phyloP scores from a whole-genome alignment of 2,888 invertebrate species.

The Conus canariensis region DNA sequence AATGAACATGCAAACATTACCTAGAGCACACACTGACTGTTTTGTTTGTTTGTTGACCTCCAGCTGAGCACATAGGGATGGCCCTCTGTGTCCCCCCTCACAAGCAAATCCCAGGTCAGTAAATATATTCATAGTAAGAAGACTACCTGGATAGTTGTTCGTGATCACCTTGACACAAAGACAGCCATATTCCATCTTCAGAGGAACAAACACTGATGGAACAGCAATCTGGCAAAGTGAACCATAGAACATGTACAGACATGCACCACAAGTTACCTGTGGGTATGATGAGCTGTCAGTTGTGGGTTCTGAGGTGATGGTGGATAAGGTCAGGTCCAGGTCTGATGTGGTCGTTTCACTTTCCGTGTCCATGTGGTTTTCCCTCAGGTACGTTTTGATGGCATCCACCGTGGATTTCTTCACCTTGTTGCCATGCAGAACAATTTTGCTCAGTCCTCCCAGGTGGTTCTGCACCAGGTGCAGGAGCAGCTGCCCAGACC shows the following conservation, averaged over 20 bases:
- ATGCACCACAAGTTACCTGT: not conserved
- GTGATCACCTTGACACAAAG: too few species aligned
- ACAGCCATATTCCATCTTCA: too few species aligned
- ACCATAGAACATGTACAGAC: not conserved
- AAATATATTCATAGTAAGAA: too few species aligned
- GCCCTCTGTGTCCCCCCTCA: too few species aligned
- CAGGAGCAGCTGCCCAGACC: constrained; percentile 64
- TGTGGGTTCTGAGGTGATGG: constrained; percentile 40
- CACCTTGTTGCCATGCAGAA: constrained; percentile 68
- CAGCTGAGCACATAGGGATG: too few species aligned
- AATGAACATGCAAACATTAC: too few species aligned
- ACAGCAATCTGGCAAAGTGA: too few species aligned
- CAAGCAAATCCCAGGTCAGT: too few species aligned
- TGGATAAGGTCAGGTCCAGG: constrained; percentile 44
- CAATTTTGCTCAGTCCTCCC: constrained; percentile 60
- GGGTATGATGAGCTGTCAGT: constrained; percentile 9
- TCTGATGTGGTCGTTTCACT: constrained; percentile 46
- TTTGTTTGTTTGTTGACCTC: too few species aligned
- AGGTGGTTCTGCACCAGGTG: constrained; percentile 69
- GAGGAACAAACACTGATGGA: too few species aligned
- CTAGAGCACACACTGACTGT: too few species aligned
- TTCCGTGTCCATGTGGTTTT: constrained; percentile 48
- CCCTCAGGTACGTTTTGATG: constrained; percentile 57
- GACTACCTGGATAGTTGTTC: too few species aligned
- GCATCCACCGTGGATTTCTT: constrained; percentile 57